Conservation (phyloP, 2,113 vertebrate species). For the Terrapene triunguis region DNA sequence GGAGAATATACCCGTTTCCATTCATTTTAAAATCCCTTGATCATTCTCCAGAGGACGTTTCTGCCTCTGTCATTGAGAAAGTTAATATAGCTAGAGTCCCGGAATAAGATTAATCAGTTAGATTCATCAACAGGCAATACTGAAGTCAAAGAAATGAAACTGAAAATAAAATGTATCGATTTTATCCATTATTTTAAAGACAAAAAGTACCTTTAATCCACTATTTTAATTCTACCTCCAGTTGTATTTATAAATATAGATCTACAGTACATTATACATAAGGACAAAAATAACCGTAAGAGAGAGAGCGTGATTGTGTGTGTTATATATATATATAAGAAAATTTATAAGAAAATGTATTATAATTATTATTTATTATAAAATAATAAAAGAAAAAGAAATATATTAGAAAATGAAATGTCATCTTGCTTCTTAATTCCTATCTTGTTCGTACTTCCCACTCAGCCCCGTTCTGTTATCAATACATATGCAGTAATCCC, state of each 20-base stretch:
- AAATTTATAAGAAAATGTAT: no score
- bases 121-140: conserved; percentile 11
- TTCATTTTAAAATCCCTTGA: neutral
- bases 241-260: conserved; percentile 16
- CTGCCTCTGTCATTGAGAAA: neutral
- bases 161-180: conserved; percentile 43
- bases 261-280: neutral
- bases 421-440: conserved; percentile 28
- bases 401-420: neutral
- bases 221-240: conserved; percentile 49
- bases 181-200: conserved; percentile 41
- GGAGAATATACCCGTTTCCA: fast-evolving
- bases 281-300: neutral
- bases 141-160: conserved; percentile 51
- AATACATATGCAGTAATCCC: conserved; percentile 17
- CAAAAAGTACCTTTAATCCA: conserved; percentile 30
- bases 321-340: no score
- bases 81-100: conserved; percentile 25
- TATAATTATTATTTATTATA: no score
- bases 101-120: neutral
- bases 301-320: no score
- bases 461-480: conserved; percentile 20
- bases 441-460: neutral
- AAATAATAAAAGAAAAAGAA: no score
- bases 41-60: conserved; percentile 14